Evolutionary conservation across 2,888 invertebrate species (phyloP).

Genomic region (Ypsolopha sequella): DNA sequence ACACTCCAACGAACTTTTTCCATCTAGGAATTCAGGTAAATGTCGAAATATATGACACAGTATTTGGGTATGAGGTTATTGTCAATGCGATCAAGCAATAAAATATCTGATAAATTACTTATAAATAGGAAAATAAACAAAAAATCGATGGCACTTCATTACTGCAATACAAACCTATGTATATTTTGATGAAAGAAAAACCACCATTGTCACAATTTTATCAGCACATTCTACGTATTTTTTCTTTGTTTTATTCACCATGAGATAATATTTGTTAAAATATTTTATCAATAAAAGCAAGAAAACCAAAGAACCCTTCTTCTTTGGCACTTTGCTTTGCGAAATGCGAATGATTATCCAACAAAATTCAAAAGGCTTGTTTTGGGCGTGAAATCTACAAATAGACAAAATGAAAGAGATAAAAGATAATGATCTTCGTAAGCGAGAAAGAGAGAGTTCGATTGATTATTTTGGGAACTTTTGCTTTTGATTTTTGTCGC

Average conservation of each 20-base stretch:
- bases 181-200: slow-evolving; percentile 25
- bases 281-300: slow-evolving; percentile 9
- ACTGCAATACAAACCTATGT: slow-evolving; percentile 28
- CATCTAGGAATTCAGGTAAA: too few relatives aligned
- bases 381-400: neutral
- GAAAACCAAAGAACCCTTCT: slow-evolving; percentile 6
- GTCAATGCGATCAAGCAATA: neutral
- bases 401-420: neutral
- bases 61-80: neutral
- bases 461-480: neutral
- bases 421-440: neutral
- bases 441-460: neutral
- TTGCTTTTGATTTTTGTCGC: neutral
- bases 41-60: too few relatives aligned
- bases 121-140: slow-evolving; percentile 12
- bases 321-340: neutral
- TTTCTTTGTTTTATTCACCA: slow-evolving; percentile 4
- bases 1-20: too few relatives aligned
- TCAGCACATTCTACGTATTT: slow-evolving; percentile 10
- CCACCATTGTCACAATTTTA: slow-evolving; percentile 23
- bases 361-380: neutral
- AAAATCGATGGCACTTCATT: slow-evolving; percentile 25
- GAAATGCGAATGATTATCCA: neutral
- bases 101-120: neutral
- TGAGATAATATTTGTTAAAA: slow-evolving; percentile 4